Conservation (phyloP, 2,113 vertebrate species). For the Bujurquina vittata region DNA sequence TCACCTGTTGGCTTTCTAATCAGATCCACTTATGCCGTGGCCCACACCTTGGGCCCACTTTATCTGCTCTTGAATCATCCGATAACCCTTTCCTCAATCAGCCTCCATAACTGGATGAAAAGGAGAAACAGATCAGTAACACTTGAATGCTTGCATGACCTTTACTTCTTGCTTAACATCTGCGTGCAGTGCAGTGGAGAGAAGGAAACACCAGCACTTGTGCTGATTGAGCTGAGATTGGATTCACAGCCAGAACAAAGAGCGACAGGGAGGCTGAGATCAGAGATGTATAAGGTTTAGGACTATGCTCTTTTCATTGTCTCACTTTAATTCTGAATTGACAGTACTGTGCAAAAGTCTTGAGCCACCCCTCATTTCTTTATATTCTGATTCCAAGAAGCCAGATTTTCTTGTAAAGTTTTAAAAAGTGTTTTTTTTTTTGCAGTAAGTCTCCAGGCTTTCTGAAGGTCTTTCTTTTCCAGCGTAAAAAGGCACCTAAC, state of each 20-base stretch:
- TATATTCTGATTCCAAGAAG: too few relatives aligned
- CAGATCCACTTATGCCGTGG: slow-evolving; percentile 60
- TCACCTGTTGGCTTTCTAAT: slow-evolving; percentile 68
- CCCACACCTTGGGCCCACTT: slow-evolving; percentile 54
- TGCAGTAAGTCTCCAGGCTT: background rate
- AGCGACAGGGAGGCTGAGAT: background rate
- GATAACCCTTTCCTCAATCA: slow-evolving; percentile 69
- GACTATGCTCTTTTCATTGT: background rate
- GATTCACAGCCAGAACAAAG: slow-evolving; percentile 58
- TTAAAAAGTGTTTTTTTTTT: background rate
- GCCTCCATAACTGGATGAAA: slow-evolving; percentile 73
- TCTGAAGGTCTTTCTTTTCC: background rate
- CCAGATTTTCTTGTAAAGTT: too few relatives aligned
- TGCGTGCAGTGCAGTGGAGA: slow-evolving; percentile 46
- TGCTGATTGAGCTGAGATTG: slow-evolving; percentile 63
- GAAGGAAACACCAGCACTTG: slow-evolving; percentile 51
- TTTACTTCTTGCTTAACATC: slow-evolving; percentile 70
- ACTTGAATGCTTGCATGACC: slow-evolving; percentile 63
- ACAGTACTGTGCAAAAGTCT: background rate
- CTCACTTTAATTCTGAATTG: background rate
- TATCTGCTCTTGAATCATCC: slow-evolving; percentile 65
- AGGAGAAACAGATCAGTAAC: slow-evolving; percentile 74
- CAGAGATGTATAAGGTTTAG: background rate
- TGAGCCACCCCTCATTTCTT: background rate
- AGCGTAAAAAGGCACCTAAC: background rate